Percentiles rank a stretch among this genome's conserved stretches.
These are phyloP conservation scores for Callaeas wilsoni DNA, from an alignment of 2,113 vertebrate genomes.

Conservation along the genomic window DNA sequence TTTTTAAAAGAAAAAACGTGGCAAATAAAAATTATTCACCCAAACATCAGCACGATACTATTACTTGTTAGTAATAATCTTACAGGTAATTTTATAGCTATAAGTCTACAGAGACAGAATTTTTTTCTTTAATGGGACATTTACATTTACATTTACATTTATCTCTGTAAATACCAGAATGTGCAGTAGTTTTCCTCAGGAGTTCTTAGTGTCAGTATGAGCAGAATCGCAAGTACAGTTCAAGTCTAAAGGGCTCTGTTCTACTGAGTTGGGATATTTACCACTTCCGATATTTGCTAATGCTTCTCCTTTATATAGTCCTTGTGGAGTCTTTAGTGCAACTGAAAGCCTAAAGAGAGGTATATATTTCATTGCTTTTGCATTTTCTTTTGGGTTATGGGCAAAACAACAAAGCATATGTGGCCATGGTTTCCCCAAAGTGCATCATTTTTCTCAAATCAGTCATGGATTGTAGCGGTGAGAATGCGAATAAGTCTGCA, in stretches of 20 bases:
- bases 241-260: not conserved
- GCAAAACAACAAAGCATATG: rapidly evolving
- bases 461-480: not conserved
- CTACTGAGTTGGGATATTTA: not conserved
- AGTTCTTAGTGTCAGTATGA: not conserved
- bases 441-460: not conserved
- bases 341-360: not conserved
- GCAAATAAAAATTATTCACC: not conserved
- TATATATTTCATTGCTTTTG: not conserved
- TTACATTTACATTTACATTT: too few relatives aligned
- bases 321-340: not conserved
- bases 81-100: not conserved
- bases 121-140: not conserved
- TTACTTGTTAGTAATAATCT: not conserved
- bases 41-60: not conserved
- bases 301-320: not conserved
- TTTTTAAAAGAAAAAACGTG: not conserved
- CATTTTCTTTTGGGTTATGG: not conserved
- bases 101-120: not conserved
- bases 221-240: rapidly evolving
- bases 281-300: not conserved
- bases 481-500: not conserved
- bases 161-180: not conserved
- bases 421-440: not conserved
- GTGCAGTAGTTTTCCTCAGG: not conserved